Conservation (phyloP, 2,888 invertebrate genomes). For the Helicoverpa assulta region DNA sequence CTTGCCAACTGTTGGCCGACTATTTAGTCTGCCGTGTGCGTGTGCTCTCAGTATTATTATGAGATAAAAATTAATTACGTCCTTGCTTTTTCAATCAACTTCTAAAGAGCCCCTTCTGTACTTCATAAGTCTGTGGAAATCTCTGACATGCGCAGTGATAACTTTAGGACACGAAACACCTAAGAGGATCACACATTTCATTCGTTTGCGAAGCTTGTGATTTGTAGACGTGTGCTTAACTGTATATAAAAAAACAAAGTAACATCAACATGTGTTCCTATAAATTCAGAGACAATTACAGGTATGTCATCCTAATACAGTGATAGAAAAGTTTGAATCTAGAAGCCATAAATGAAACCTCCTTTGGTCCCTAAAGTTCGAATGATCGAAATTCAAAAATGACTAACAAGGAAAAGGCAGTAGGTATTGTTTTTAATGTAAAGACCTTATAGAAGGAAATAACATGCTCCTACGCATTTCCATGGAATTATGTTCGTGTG, state of each 20-base stretch:
- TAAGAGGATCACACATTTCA: constrained; percentile 4
- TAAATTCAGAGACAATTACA: no score
- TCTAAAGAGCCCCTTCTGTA: not conserved
- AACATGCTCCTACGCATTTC: constrained; percentile 48
- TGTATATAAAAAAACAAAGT: not conserved
- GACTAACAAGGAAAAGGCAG: constrained; percentile 48
- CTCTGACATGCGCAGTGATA: constrained; percentile 11
- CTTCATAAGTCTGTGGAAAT: constrained; percentile 6
- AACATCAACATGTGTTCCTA: not conserved
- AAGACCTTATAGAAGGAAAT: constrained; percentile 55
- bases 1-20: no score
- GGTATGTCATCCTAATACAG: not conserved
- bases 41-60: not conserved
- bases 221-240: not conserved
- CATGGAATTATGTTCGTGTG: constrained; percentile 61
- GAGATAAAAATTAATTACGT: not conserved
- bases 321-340: not conserved
- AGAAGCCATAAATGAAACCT: no score
- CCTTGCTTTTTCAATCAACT: no score
- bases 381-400: not conserved
- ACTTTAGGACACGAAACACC: constrained; percentile 19
- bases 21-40: no score
- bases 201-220: not conserved
- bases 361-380: no score
- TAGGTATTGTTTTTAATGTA: constrained; percentile 19